Evolutionary conservation across 2,113 vertebrate genomes (phyloP).

Genomic region (Trematocara variabile): DNA sequence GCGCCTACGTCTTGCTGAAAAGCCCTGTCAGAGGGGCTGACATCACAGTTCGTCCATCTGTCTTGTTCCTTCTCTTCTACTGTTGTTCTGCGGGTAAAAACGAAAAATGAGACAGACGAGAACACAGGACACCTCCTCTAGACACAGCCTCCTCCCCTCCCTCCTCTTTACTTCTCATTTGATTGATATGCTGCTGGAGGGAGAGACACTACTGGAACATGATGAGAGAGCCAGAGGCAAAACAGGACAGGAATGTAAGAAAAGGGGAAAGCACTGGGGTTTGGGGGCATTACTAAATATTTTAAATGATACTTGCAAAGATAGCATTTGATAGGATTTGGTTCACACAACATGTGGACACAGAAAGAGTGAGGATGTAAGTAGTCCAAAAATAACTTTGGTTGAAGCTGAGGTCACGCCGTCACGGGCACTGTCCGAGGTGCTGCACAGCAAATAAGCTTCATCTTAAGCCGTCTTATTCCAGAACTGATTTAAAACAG

Average conservation of each 20-base stretch:
- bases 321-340: not conserved
- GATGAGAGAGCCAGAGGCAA: not conserved
- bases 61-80: not conserved
- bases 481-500: not conserved
- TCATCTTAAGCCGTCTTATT: not conserved
- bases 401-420: not conserved
- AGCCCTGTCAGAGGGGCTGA: constrained; percentile 4
- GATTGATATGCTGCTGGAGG: constrained; percentile 48
- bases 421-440: not conserved
- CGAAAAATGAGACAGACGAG: not conserved
- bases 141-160: not conserved
- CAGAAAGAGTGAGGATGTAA: not conserved
- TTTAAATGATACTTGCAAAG: not conserved
- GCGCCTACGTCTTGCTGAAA: not conserved
- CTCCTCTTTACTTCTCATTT: not conserved
- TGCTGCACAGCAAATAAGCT: not conserved
- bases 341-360: not conserved
- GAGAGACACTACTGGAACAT: constrained; percentile 23
- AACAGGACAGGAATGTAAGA: not conserved
- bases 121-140: not conserved
- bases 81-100: not conserved
- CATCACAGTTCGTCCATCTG: constrained; percentile 4
- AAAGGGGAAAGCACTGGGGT: not conserved
- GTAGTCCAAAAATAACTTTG: not conserved
- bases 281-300: not conserved